phyloP scores from a whole-genome alignment of 2,797 vertebrate species.

The Macropus fuliginosus region DNA sequence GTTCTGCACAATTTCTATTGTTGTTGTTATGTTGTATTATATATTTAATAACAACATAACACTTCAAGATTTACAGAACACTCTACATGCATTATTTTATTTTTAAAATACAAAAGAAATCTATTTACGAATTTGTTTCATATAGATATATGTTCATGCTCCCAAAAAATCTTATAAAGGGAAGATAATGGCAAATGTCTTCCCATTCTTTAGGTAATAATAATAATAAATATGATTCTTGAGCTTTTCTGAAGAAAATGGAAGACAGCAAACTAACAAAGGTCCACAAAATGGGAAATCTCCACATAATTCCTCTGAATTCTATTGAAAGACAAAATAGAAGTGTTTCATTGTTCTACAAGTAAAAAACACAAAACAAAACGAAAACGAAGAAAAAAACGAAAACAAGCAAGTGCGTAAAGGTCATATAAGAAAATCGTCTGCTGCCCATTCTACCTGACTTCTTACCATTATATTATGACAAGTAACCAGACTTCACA shows the following conservation, averaged over 20 bases:
- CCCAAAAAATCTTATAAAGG: conserved; percentile 28
- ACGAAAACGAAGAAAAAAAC: neutral
- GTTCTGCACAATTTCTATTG: neutral
- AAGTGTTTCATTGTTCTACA: conserved; percentile 40
- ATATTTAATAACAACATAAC: neutral
- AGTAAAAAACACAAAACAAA: neutral
- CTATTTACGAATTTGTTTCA: conserved; percentile 58
- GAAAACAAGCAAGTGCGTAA: neutral
- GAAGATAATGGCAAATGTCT: conserved; percentile 53
- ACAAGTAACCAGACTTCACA: conserved; percentile 19
- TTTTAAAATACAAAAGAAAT: neutral
- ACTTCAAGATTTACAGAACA: neutral
- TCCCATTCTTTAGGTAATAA: conserved; percentile 28
- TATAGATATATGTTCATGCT: neutral
- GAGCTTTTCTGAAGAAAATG: conserved; percentile 48
- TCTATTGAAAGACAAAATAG: conserved; percentile 70
- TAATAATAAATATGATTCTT: neutral
- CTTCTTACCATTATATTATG: neutral
- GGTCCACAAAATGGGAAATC: conserved; percentile 40
- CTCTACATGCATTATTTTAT: neutral
- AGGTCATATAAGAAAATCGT: conserved; percentile 46
- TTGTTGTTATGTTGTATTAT: neutral
- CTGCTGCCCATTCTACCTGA: neutral
- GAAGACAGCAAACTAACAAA: conserved; percentile 36
- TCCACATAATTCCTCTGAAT: conserved; percentile 52